Percentiles rank a stretch among this genome's conserved stretches.
Evolutionary conservation across 2,113 vertebrate genomes (phyloP).

Genomic region (Glareola pratincola): DNA sequence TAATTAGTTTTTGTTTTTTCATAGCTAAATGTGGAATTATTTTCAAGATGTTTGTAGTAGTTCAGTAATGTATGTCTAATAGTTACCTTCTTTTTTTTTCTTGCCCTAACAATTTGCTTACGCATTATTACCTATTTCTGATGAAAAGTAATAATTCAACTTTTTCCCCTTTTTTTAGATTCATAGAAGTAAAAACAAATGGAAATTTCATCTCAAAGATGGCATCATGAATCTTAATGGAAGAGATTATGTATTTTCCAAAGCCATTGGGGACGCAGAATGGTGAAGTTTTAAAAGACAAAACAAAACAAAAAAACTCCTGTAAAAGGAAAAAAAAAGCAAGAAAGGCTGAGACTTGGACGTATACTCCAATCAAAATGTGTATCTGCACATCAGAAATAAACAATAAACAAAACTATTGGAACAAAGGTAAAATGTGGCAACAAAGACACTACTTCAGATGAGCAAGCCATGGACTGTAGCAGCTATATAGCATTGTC

Average conservation of each 20-base stretch:
- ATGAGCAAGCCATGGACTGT: constrained; percentile 80
- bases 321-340: constrained; percentile 55
- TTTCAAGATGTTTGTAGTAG: neutral
- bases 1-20: neutral
- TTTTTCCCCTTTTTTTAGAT: constrained; percentile 80
- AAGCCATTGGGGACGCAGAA: constrained; percentile 98
- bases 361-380: constrained; percentile 78
- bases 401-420: constrained; percentile 73
- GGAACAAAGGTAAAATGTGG: constrained; percentile 77
- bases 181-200: constrained; percentile 99
- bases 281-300: constrained; percentile 86
- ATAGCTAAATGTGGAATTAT: neutral
- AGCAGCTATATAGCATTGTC: constrained; percentile 72
- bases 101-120: neutral
- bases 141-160: neutral
- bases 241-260: constrained; percentile 99
- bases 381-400: constrained; percentile 78
- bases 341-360: constrained; percentile 80
- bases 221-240: constrained; percentile 99
- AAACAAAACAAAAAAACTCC: constrained; percentile 59
- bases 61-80: neutral
- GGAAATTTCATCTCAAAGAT: constrained; percentile 99
- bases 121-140: neutral
- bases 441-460: constrained; percentile 81
- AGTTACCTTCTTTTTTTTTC: neutral